Percentiles rank a stretch among this genome's conserved stretches.
Conservation (phyloP, 2,113 vertebrate genomes). For the Uropsilus gracilis region DNA sequence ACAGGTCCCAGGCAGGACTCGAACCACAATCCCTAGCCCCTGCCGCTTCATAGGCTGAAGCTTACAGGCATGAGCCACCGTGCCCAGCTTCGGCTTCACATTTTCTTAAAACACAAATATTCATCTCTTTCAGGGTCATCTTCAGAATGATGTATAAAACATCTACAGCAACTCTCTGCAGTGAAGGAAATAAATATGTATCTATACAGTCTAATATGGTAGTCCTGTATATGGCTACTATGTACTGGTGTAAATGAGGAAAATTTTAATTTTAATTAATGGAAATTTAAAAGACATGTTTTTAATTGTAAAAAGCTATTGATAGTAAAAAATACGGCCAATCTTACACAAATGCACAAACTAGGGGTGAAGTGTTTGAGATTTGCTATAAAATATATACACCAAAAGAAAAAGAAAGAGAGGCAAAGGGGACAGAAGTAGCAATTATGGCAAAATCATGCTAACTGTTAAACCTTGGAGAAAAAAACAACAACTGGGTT, state of each 20-base stretch:
- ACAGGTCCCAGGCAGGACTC: too few species aligned
- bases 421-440: background rate
- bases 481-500: background rate
- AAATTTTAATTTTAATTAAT: conserved; percentile 14
- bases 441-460: background rate
- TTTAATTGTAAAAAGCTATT: background rate
- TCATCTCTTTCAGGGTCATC: background rate
- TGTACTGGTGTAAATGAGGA: background rate
- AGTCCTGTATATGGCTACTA: background rate
- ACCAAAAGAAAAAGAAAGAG: background rate
- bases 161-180: background rate
- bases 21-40: too few species aligned
- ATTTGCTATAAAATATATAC: background rate
- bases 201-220: background rate
- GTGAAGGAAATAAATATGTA: background rate
- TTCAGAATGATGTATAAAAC: background rate
- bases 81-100: too few species aligned
- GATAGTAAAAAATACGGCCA: background rate
- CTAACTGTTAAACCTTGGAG: background rate
- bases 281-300: conserved; percentile 25
- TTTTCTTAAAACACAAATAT: conserved; percentile 42
- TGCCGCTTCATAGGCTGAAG: too few species aligned
- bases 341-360: background rate
- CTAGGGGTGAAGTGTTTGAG: background rate
- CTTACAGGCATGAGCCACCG: too few species aligned